Percentiles rank a stretch among this genome's conserved stretches.
phyloP scores from a whole-genome alignment of 2,888 invertebrate species.

The Hypomecis punctinalis region DNA sequence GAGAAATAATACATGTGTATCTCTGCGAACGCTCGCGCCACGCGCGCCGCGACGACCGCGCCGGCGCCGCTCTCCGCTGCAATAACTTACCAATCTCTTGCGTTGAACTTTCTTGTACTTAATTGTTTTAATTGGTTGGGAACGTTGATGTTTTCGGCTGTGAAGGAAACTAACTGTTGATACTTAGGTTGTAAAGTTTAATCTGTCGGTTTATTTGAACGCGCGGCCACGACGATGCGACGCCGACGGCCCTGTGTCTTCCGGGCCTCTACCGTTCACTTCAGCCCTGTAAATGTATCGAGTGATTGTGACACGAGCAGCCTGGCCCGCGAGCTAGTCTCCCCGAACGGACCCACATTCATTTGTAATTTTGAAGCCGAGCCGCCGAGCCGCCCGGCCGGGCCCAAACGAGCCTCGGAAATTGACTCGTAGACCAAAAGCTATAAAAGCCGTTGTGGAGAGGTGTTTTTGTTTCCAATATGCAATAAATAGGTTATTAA shows the following conservation, averaged over 20 bases:
- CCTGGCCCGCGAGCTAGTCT: too few relatives aligned
- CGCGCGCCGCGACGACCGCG: not conserved
- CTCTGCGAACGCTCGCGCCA: too few relatives aligned
- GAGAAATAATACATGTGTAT: not conserved
- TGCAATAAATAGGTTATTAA: constrained; percentile 76
- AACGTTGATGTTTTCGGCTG: constrained; percentile 30
- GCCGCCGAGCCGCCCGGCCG: not conserved
- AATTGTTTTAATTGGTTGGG: constrained; percentile 45
- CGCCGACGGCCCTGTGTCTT: too few relatives aligned
- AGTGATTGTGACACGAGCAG: too few relatives aligned
- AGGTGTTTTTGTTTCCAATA: constrained; percentile 72
- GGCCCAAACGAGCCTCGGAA: constrained; percentile 8
- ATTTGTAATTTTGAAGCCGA: too few relatives aligned
- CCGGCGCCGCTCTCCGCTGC: constrained; percentile 18
- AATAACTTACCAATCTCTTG: constrained; percentile 32
- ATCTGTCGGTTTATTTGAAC: constrained; percentile 8
- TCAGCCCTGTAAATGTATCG: too few relatives aligned
- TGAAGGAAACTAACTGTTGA: constrained; percentile 10
- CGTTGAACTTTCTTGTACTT: constrained; percentile 37
- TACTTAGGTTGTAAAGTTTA: constrained; percentile 11
- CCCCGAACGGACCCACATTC: too few relatives aligned
- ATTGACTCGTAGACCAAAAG: constrained; percentile 39
- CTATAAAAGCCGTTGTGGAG: constrained; percentile 54
- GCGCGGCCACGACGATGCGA: too few relatives aligned
- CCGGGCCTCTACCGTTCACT: too few relatives aligned